Percentiles rank a stretch among this genome's conserved stretches.
phyloP scores from a whole-genome alignment of 2,797 vertebrate genomes.

The Chiloscyllium punctatum region DNA sequence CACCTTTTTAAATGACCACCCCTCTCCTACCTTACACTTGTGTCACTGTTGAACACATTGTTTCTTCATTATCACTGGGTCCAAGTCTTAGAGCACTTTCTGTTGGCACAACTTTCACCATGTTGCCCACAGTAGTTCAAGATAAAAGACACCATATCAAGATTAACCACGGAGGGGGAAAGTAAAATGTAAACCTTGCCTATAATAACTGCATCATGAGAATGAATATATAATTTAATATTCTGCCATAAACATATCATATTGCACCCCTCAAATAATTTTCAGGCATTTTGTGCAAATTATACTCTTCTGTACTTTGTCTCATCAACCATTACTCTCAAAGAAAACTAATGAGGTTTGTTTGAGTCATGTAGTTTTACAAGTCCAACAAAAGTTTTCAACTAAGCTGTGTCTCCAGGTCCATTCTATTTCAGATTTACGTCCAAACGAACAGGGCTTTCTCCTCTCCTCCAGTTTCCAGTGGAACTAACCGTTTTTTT shows the following conservation, averaged over 20 bases:
- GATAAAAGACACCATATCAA: not conserved
- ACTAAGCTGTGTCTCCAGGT: not conserved
- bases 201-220: not conserved
- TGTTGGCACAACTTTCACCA: not conserved
- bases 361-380: not conserved
- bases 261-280: not conserved
- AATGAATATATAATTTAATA: not conserved
- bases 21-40: not conserved
- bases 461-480: not conserved
- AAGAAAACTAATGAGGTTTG: not conserved
- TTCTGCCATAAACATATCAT: not conserved
- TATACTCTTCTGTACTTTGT: not conserved
- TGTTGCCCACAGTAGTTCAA: not conserved
- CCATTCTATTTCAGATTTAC: not conserved
- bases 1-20: no score
- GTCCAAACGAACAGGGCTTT: not conserved
- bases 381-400: not conserved
- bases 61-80: not conserved
- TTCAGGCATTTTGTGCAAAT: not conserved
- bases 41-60: not conserved
- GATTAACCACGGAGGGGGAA: not conserved
- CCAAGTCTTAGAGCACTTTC: not conserved
- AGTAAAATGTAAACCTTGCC: not conserved
- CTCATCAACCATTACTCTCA: no score
- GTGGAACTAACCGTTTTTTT: not conserved